A percentile compares a stretch with the other conserved stretches of the same genome.
phyloP scores from a whole-genome alignment of 2,797 vertebrate genomes.

The Emys orbicularis region DNA sequence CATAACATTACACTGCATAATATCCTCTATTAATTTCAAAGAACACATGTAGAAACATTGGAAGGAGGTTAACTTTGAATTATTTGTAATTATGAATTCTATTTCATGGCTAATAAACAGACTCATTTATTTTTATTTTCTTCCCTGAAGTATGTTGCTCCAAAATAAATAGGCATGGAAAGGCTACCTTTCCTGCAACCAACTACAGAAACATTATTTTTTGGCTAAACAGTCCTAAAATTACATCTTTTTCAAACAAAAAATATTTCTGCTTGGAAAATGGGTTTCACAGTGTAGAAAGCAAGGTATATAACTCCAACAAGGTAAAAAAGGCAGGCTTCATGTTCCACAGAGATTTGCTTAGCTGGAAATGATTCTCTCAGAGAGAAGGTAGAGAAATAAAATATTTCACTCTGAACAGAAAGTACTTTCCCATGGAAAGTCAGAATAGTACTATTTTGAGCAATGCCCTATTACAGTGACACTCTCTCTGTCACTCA shows the following conservation, averaged over 20 bases:
- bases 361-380: conserved; percentile 65
- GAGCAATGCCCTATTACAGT: conserved; percentile 69
- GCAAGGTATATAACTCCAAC: conserved; percentile 46
- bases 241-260: background rate
- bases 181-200: background rate
- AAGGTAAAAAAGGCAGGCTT: conserved; percentile 45
- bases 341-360: conserved; percentile 57
- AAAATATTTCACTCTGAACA: conserved; percentile 71
- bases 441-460: conserved; percentile 73
- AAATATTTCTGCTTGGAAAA: background rate
- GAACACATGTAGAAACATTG: background rate
- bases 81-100: background rate
- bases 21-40: background rate
- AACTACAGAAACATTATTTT: background rate
- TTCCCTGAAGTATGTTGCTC: background rate
- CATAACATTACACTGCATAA: background rate
- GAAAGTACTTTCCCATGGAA: conserved; percentile 77
- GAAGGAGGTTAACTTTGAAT: background rate
- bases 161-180: background rate
- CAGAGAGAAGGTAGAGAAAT: conserved; percentile 73
- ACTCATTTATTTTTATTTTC: background rate
- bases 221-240: background rate
- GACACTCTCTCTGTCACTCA: conserved; percentile 73
- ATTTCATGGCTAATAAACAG: background rate
- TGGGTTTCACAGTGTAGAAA: background rate